Evolutionary conservation across 2,888 invertebrate species (phyloP), one percentile per base, ranked within the genome.

Genomic region (Sturmia bella): DNA sequence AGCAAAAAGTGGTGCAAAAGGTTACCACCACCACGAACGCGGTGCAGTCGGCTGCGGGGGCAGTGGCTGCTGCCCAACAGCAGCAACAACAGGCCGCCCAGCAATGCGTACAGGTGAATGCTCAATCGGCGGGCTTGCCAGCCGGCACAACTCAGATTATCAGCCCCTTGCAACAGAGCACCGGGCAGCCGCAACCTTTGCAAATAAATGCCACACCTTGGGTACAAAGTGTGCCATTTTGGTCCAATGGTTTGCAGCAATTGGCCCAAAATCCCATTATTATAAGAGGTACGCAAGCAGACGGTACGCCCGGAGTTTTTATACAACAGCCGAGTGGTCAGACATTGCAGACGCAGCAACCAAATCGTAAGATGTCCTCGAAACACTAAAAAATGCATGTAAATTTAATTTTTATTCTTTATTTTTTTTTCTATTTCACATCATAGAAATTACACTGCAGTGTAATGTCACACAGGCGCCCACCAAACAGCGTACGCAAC

Each of bases 251-350:
- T 0, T 89, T 95, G 24, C 96, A 94, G 85, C 94, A 95, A 0
- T 92, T 95, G 1, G 93, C 95, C 0, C 95, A 94, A 15, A 96
- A 96, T 91, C 95, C 95, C 7, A 96, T 97, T 86, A 96, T 97
- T 84, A 89, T 90, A 52, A 91, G 97, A 48, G 95, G 96, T 19
- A 93, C 95, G 0, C 96, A 96, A 88, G 94, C 94, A 1, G 96
- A 96, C 88, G 93, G 93, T 7, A 92, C 92, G 0, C 92, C 92
- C 12, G 93, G 94, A 39, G 96, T 97, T 95, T 97, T 96, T 88
- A 96, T 97, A 85, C 96, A 96, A 13, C 94, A 94, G 89, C 94
- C 94, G 89, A 87, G 91, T 11, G 89, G 94, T 85, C 82, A 90
- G 2, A 87, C 93, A 0, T 92, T 94, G 73, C 94, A 94, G 87